A percentile compares a stretch with the other conserved stretches of the same genome.
phyloP scores from a whole-genome alignment of 2,797 vertebrate species.

The Enteromius thamalakanensis region DNA sequence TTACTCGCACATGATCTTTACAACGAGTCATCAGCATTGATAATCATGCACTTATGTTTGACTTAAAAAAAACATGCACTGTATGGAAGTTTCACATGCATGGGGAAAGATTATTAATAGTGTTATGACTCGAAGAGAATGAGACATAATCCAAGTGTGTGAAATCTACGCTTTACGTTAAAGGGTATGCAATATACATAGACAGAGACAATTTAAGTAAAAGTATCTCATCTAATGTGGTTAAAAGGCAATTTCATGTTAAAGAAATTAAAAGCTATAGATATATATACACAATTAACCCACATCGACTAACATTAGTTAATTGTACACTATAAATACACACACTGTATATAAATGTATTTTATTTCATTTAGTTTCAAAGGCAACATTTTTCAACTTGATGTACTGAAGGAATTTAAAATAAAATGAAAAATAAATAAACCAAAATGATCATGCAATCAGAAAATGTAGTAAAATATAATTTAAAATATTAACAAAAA shows the following conservation, averaged over 20 bases:
- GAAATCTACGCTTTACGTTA: neutral
- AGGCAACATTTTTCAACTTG: neutral
- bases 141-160: neutral
- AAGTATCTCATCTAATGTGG: neutral
- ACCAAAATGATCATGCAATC: neutral
- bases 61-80: neutral
- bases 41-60: conserved; percentile 33
- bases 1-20: neutral
- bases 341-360: neutral
- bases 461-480: neutral
- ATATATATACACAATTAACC: neutral
- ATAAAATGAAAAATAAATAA: neutral
- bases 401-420: neutral
- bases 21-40: neutral
- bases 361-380: neutral
- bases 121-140: neutral
- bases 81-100: conserved; percentile 13
- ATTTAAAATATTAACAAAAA: neutral
- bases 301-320: neutral
- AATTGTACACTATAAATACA: neutral
- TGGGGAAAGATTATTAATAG: neutral
- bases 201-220: neutral
- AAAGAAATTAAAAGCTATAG: neutral
- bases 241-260: neutral
- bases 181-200: neutral